Percentiles rank a stretch among this genome's conserved stretches.
These are phyloP conservation scores for Hipparchia semele DNA, from an alignment of 2,888 invertebrate genomes.

Conservation along the genomic window DNA sequence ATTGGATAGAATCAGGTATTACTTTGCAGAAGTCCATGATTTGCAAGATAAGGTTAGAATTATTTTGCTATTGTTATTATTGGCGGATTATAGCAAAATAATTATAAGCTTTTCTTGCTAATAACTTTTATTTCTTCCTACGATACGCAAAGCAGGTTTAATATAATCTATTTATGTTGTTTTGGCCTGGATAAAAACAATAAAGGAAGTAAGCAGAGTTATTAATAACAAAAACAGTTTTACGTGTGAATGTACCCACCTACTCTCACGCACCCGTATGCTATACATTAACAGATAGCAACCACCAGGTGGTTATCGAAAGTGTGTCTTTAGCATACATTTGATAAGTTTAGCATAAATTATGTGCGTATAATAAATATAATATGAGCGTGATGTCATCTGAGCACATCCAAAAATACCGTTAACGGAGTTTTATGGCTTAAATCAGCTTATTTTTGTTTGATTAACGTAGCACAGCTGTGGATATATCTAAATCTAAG, in stretches of 20 bases:
- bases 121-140: neutral
- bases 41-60: too few species aligned
- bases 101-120: neutral
- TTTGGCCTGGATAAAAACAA: constrained; percentile 12
- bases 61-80: too few species aligned
- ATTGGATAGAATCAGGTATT: too few species aligned
- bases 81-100: too few species aligned
- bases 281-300: constrained; percentile 36
- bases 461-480: constrained; percentile 8
- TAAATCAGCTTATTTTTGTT: constrained; percentile 16
- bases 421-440: constrained; percentile 32
- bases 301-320: constrained; percentile 38
- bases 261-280: constrained; percentile 32
- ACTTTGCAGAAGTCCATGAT: too few species aligned
- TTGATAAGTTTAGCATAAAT: constrained; percentile 40
- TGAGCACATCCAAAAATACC: constrained; percentile 25
- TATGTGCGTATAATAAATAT: constrained; percentile 32
- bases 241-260: constrained; percentile 24
- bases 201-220: constrained; percentile 18
- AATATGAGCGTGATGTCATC: constrained; percentile 36
- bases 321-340: constrained; percentile 38
- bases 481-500: neutral
- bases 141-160: neutral
- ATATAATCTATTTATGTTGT: neutral
- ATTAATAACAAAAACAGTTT: constrained; percentile 12